Percentiles rank a stretch among this genome's conserved stretches.
Evolutionary conservation across 2,113 vertebrate genomes (phyloP).

Genomic region (Synodontis membranacea): DNA sequence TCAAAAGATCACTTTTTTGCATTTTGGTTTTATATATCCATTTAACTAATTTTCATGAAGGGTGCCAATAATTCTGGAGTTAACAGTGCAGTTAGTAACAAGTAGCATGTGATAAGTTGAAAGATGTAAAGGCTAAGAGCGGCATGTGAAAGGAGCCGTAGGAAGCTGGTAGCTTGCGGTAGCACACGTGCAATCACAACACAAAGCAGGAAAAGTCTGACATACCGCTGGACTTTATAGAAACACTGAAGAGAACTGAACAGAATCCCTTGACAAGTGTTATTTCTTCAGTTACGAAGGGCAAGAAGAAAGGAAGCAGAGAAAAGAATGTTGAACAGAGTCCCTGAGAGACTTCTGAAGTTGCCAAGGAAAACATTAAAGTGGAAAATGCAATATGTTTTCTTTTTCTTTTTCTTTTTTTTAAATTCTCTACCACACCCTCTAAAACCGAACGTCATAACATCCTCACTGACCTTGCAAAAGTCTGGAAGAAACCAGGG

Average conservation of each 20-base stretch:
- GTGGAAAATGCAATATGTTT: conserved; percentile 18
- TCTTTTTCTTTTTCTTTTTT: not conserved
- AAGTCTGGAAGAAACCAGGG: not conserved
- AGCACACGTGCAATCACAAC: conserved; percentile 1
- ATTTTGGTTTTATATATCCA: not conserved
- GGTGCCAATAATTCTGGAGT: conserved; percentile 19
- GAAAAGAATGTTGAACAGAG: conserved; percentile 41
- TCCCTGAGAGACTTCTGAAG: conserved; percentile 31
- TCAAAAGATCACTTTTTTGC: not conserved
- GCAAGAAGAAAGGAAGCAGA: conserved; percentile 46
- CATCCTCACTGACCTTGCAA: conserved; percentile 2
- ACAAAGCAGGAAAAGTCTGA: conserved; percentile 24
- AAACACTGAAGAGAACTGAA: conserved; percentile 61
- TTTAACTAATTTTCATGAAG: not conserved
- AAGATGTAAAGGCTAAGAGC: not conserved
- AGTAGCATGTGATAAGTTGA: not conserved
- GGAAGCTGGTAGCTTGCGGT: not conserved
- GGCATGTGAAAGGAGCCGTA: conserved; percentile 5
- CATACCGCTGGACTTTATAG: conserved; percentile 61
- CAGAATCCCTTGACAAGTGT: conserved; percentile 56
- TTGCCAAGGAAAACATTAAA: conserved; percentile 31
- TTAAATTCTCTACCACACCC: conserved; percentile 22
- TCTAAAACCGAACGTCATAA: conserved; percentile 6
- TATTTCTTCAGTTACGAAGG: conserved; percentile 57
- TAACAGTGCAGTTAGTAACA: not conserved